Base-by-base conservation (phyloP, 2,113 vertebrate genomes). In the Aegypius monachus region DNA sequence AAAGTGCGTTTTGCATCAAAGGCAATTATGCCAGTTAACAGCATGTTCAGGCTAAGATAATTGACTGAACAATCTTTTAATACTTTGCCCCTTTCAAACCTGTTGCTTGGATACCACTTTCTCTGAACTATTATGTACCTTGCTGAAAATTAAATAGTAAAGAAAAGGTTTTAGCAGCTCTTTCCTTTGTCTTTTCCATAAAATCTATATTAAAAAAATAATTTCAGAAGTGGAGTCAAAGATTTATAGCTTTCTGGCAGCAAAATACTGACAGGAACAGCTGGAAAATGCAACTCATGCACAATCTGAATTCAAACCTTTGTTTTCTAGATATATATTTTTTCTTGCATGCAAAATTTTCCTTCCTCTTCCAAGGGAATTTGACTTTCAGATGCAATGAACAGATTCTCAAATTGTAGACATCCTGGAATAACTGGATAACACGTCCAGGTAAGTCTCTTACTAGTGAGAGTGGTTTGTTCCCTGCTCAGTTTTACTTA, bases 31-130 rank as follows among this genome's bases (percentile, higher is more conserved):
- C 50, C 84, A 74, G 72, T 80, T 96, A 97, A 67, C 94, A 97
- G 85, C 75, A 83, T 96, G 81, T 91, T 97, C 92, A 84, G 84
- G 70, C 92, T 91, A 78, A 93, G 94, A 91, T 95, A 95, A 97
- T 90, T 95, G 92, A 91, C 47, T 90, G 92, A 96, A 94, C 63
- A 96, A 38, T 92, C 87, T 94, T 87, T 85, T 88, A 96, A 88
- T 96, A 86, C 68, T 87, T 96, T 90, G 89, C 85, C 92, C 78
- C 78, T 86, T 95, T 94, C 81, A 96, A 87, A 97, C 94, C 78
- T 95, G 97, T 97, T 97, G 97, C 97, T 97, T 97, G 95, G 96
- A 95, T 95, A 98, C 96, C 95, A 93, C 62, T 91, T 96, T 95
- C 80, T 93, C 91, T 90, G 74, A 94, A 95, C 78, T 94, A 56